Conservation (phyloP, 1,140 invertebrate genomes). For the Ceratoteleas bidentatus region DNA sequence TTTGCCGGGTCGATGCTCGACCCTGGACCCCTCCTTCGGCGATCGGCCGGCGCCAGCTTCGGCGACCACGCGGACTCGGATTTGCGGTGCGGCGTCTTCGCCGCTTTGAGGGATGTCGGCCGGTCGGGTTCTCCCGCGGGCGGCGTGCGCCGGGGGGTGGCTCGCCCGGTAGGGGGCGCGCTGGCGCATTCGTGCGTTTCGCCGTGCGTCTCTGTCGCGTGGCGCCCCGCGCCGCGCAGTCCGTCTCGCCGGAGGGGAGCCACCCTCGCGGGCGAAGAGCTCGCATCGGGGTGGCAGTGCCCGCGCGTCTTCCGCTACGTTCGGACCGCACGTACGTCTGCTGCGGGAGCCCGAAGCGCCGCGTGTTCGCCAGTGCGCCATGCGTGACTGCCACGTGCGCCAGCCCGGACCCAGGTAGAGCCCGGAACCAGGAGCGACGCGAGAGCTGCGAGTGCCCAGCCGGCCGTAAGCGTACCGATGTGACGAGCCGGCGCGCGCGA, state of each 20-base stretch:
- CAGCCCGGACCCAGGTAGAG: background rate
- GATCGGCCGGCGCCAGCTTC: slow-evolving; percentile 67
- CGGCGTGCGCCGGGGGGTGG: slow-evolving; percentile 23
- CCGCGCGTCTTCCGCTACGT: slow-evolving; percentile 80
- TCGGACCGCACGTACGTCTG: slow-evolving; percentile 76
- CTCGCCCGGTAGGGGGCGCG: slow-evolving; percentile 51
- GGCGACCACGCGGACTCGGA: slow-evolving; percentile 72
- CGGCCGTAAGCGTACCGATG: background rate
- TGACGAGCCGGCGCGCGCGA: no score
- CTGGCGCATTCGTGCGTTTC: slow-evolving; percentile 57
- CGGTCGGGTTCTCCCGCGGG: slow-evolving; percentile 57
- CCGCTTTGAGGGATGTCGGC: slow-evolving; percentile 69
- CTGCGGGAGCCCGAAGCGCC: slow-evolving; percentile 60
- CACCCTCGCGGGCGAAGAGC: slow-evolving; percentile 59
- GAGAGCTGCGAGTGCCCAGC: background rate
- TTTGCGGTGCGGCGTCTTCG: slow-evolving; percentile 70
- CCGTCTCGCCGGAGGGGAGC: slow-evolving; percentile 62
- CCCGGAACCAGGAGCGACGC: background rate
- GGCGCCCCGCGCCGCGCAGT: slow-evolving; percentile 63
- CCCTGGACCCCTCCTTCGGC: no score
- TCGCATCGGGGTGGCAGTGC: slow-evolving; percentile 76
- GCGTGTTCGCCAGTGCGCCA: slow-evolving; percentile 63
- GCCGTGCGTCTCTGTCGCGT: slow-evolving; percentile 64
- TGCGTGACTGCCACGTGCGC: slow-evolving; percentile 34
- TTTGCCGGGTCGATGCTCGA: no score